phyloP scores from a whole-genome alignment of 1,140 invertebrate genomes.

The Saccostrea cuccullata region DNA sequence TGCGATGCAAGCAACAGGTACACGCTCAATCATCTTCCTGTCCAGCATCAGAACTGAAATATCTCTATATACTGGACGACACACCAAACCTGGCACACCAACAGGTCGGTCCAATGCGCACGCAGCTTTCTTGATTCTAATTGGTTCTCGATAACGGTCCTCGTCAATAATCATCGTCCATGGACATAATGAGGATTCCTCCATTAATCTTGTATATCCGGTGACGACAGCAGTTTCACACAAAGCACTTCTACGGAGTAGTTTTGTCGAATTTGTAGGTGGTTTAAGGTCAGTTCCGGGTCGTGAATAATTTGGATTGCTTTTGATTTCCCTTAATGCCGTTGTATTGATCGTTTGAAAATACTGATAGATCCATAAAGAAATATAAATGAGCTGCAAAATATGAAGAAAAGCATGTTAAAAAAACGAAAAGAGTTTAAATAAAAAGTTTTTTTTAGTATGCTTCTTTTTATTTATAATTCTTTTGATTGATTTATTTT shows the following conservation, averaged over 20 bases:
- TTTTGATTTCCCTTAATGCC: background rate
- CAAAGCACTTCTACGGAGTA: background rate
- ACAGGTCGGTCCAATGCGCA: background rate
- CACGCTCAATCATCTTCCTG: background rate
- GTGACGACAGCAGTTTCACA: background rate
- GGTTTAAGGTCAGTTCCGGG: background rate
- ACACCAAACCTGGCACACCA: background rate
- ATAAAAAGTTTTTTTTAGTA: background rate
- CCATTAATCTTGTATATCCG: background rate
- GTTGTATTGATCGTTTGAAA: background rate
- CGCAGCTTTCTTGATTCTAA: background rate
- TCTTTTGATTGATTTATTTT: no score
- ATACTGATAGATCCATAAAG: background rate
- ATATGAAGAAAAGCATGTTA: background rate
- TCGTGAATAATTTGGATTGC: background rate
- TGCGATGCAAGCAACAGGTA: background rate
- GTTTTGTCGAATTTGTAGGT: background rate
- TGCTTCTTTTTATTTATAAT: no score
- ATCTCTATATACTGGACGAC: constrained; percentile 6
- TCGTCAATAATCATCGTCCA: background rate
- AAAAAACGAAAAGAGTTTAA: background rate
- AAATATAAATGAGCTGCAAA: background rate
- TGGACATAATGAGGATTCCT: background rate
- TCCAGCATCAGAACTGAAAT: background rate
- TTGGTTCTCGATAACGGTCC: constrained; percentile 21